Evolutionary conservation across 2,888 invertebrate genomes (phyloP), one percentile per base, ranked within the genome.

Genomic region (Hedya salicella): DNA sequence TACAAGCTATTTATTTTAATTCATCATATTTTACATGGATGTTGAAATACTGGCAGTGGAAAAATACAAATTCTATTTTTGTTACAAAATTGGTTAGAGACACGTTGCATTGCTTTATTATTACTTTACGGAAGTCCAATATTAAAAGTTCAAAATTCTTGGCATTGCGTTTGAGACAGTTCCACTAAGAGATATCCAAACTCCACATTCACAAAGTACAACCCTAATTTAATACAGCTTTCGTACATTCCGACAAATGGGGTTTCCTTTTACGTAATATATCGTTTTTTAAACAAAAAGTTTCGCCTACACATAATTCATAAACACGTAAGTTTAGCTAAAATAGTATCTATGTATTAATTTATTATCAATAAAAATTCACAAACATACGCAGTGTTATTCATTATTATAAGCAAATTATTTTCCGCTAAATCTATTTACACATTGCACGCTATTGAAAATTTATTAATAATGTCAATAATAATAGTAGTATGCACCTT

Each of bases 31-130:
- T 77, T 84, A 80, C 75, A 86, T 86, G 85, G 82, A 88, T 90
- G 86, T 86, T 87, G 87, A 87, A 92, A 92, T 92, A 92, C 92
- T 93, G 92, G 93, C 92, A 92, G 92, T 93, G 93, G 86, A 91
- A 91, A 91, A 92, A 91, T 91, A 91, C 86, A 85, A 82, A 83
- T 81, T 72, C 70, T 79, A 81, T 71, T 77, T 78, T 75, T 79
- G 73, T 75, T 81, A 83, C 73, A 78, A 78, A 80, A 80, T 78
- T 80, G 79, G 40, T 61, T 48, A 61, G 60, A 60, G 60, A 61
- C 40, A 61, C 42, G 19, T 53, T 46, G 59, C 57, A 60, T 53
- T 65, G 53, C 66, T 66, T 66, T 46, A 49, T 61, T 32, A 39
- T 65, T 52, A 59, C 36, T 59, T 52, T 46, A 54, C 49, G 61